Evolutionary conservation across 2,888 invertebrate species (phyloP).

Genomic region (Caenorhabditis afra): DNA sequence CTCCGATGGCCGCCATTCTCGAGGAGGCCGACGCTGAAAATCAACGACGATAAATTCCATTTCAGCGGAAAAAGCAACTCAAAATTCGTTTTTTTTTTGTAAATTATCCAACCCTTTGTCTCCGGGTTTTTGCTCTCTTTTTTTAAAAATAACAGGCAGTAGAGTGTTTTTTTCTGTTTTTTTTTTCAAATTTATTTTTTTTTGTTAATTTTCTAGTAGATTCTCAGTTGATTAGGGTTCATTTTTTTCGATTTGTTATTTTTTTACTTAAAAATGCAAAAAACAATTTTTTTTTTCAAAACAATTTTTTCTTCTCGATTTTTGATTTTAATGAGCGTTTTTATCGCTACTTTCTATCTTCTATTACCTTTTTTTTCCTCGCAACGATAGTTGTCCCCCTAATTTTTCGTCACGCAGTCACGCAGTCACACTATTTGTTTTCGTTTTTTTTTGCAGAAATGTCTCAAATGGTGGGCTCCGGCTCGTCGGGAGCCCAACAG

Average conservation of each 20-base stretch:
- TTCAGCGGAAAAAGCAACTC: too few relatives aligned
- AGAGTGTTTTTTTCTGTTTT: not conserved
- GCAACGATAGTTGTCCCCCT: too few relatives aligned
- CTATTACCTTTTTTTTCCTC: too few relatives aligned
- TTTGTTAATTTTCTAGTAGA: constrained; percentile 7
- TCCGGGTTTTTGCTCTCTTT: too few relatives aligned
- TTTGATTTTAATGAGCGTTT: not conserved
- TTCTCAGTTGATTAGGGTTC: constrained; percentile 3
- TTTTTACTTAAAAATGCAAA: constrained; percentile 2
- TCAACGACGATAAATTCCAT: not conserved
- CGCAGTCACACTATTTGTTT: too few relatives aligned
- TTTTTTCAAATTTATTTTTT: not conserved
- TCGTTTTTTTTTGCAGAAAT: constrained; percentile 9
- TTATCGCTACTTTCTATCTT: not conserved
- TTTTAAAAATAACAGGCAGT: not conserved
- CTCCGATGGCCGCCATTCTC: constrained; percentile 67
- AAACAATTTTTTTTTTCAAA: constrained; percentile 10
- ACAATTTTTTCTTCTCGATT: not conserved
- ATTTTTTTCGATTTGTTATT: constrained; percentile 11
- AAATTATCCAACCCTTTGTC: too few relatives aligned
- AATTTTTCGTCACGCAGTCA: too few relatives aligned
- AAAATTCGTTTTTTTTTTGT: not conserved
- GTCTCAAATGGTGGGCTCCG: constrained; percentile 14
- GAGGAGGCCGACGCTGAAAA: constrained; percentile 51
- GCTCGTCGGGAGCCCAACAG: constrained; percentile 9